Percentiles rank a stretch among this genome's conserved stretches.
phyloP scores from a whole-genome alignment of 2,888 invertebrate genomes.

The Amphipyra tragopoginis region DNA sequence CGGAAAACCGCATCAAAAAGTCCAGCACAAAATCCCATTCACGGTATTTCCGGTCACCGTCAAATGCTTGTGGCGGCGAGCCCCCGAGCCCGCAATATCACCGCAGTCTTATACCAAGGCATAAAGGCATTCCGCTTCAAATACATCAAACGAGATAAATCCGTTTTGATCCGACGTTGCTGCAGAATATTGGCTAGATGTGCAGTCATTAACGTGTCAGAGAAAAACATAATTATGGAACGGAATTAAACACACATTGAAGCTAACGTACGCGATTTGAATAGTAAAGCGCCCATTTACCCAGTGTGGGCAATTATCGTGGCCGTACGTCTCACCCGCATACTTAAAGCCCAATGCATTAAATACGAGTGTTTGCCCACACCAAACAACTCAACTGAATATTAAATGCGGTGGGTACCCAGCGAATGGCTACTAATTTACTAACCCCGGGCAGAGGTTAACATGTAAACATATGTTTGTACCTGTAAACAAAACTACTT shows the following conservation, averaged over 20 bases:
- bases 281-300: no score
- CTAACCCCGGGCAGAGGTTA: conserved; percentile 36
- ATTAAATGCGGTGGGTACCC: conserved; percentile 60
- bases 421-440: conserved; percentile 62
- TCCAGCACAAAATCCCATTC: not conserved
- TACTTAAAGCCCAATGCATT: conserved; percentile 54
- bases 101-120: not conserved
- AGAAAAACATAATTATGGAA: no score
- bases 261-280: no score
- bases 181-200: not conserved
- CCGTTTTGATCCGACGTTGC: not conserved
- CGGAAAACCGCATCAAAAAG: not conserved
- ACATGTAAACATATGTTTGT: not conserved
- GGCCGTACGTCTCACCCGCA: not conserved
- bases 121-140: not conserved
- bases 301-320: not conserved
- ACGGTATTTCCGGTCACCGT: not conserved
- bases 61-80: not conserved
- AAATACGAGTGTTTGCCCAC: conserved; percentile 49
- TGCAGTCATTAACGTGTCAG: not conserved
- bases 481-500: conserved; percentile 1
- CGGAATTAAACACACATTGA: no score
- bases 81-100: not conserved
- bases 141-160: not conserved
- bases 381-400: conserved; percentile 59